Conservation (phyloP, 2,113 vertebrate genomes). For the Grallaria varia region DNA sequence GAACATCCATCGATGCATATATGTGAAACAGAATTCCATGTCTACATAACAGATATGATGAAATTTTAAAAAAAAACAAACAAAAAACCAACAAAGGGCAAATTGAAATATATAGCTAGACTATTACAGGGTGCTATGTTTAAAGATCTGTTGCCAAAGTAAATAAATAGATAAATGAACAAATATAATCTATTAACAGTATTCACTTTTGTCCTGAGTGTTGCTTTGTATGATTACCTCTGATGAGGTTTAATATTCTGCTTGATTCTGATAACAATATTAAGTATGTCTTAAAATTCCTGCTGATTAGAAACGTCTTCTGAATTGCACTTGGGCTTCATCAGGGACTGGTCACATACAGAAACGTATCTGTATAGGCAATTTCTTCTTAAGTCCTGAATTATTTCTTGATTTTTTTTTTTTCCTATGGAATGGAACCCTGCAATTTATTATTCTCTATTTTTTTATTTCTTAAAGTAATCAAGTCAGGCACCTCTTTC, state of each 20-base stretch:
- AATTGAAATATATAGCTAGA: not conserved
- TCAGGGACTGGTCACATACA: not conserved
- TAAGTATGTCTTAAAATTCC: not conserved
- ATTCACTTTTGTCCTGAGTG: not conserved
- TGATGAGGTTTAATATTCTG: not conserved
- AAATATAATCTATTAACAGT: not conserved
- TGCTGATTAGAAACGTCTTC: not conserved
- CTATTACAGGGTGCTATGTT: not conserved
- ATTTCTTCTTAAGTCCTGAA: not conserved
- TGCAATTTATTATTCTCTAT: not conserved
- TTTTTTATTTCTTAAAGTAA: not conserved
- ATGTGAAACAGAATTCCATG: not conserved
- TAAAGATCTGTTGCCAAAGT: not conserved
- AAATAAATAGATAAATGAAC: not conserved
- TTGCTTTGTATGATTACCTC: not conserved
- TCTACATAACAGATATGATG: not conserved
- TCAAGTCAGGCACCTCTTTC: not conserved
- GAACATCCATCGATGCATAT: not conserved
- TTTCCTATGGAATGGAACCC: not conserved
- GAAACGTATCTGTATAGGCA: not conserved
- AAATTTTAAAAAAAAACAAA: not conserved
- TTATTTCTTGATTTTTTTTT: not conserved
- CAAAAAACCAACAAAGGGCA: no score
- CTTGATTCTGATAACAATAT: not conserved
- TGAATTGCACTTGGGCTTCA: not conserved